Percentiles rank a stretch among this genome's conserved stretches.
Evolutionary conservation across 2,888 invertebrate genomes (phyloP).

Genomic region (Tetropium fuscum): DNA sequence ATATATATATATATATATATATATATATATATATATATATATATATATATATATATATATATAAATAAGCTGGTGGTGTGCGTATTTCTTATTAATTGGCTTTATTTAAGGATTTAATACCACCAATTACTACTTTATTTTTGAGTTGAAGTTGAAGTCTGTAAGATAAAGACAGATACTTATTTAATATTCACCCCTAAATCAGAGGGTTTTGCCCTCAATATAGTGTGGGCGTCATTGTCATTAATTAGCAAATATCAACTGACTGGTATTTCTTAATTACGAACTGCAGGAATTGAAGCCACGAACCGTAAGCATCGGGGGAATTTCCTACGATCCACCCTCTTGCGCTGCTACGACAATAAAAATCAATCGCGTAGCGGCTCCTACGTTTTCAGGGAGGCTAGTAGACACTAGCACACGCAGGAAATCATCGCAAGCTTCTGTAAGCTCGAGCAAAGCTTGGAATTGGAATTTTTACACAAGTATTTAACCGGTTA

Average conservation of each 20-base stretch:
- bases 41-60: too few relatives aligned
- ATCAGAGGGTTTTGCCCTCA: too few relatives aligned
- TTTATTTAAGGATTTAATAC: too few relatives aligned
- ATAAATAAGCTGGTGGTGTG: too few relatives aligned
- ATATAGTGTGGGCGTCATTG: too few relatives aligned
- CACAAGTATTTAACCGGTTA: constrained; percentile 31
- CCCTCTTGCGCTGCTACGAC: constrained; percentile 43
- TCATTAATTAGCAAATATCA: background rate
- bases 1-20: too few relatives aligned
- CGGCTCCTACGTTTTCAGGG: constrained; percentile 57
- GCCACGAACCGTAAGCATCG: constrained; percentile 18
- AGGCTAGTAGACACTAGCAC: constrained; percentile 55
- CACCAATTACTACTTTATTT: too few relatives aligned
- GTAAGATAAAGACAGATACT: too few relatives aligned
- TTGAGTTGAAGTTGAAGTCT: too few relatives aligned
- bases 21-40: too few relatives aligned
- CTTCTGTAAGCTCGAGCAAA: constrained; percentile 26
- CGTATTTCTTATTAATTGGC: too few relatives aligned
- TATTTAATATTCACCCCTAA: too few relatives aligned
- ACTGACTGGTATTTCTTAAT: background rate
- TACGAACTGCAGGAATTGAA: background rate
- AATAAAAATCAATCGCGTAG: constrained; percentile 61
- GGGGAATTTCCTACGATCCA: constrained; percentile 30
- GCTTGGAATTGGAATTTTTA: constrained; percentile 39
- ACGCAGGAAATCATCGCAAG: constrained; percentile 44